These are phyloP conservation scores for Planiliza haematocheilus DNA, from an alignment of 2,113 vertebrate genomes.

Conservation along the genomic window DNA sequence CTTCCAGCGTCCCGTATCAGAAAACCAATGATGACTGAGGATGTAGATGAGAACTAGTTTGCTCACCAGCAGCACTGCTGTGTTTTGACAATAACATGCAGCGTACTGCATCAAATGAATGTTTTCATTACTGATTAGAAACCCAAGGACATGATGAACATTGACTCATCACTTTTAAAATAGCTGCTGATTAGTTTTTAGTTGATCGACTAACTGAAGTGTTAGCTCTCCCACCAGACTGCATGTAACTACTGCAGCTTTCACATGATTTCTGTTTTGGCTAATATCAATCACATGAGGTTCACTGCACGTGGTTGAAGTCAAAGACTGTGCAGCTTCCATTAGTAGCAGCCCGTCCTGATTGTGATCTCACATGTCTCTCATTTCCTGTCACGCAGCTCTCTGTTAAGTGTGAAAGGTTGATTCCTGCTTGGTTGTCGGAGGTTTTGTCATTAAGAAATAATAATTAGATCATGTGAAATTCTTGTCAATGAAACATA, in stretches of 20 bases:
- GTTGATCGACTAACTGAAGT: too few species aligned
- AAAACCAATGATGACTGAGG: too few species aligned
- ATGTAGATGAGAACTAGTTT: background rate
- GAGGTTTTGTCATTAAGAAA: background rate
- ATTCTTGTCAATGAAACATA: too few species aligned
- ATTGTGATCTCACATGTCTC: slow-evolving; percentile 36
- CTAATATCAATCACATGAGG: slow-evolving; percentile 39
- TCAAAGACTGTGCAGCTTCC: slow-evolving; percentile 13
- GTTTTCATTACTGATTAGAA: background rate
- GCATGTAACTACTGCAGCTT: background rate
- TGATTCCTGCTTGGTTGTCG: too few species aligned
- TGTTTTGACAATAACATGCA: too few species aligned
- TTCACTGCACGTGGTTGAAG: slow-evolving; percentile 24
- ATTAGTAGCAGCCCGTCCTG: slow-evolving; percentile 17
- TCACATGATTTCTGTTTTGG: slow-evolving; percentile 37
- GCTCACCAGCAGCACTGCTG: too few species aligned
- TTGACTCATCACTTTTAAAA: background rate
- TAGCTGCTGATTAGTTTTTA: background rate
- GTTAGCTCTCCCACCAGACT: background rate
- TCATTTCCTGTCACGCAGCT: slow-evolving; percentile 55
- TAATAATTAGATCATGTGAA: too few species aligned
- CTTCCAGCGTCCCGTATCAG: too few species aligned
- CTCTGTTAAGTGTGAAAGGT: background rate
- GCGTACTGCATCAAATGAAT: background rate
- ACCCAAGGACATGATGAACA: too few species aligned